Percentiles rank a stretch among this genome's conserved stretches.
These are phyloP conservation scores for Chrysoperla carnea DNA, from an alignment of 1,140 invertebrate genomes.

Conservation along the genomic window DNA sequence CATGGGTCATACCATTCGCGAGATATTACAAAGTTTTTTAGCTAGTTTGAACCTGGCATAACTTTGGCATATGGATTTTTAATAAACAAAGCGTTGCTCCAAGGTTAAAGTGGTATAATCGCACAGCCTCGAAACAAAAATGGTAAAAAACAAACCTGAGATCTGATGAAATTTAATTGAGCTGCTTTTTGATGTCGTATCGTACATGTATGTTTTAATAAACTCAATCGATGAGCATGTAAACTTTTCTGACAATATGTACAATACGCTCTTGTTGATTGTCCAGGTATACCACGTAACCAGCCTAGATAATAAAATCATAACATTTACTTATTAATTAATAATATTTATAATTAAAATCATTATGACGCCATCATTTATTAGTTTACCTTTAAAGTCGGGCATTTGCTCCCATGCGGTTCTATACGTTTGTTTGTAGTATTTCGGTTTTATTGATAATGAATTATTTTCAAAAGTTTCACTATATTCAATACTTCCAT, in stretches of 20 bases:
- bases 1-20: too few species aligned
- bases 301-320: constrained; percentile 25
- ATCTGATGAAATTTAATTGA: constrained; percentile 14
- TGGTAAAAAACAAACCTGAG: not conserved
- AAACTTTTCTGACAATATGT: constrained; percentile 35
- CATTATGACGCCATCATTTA: not conserved
- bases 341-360: not conserved
- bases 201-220: constrained; percentile 37
- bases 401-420: constrained; percentile 35
- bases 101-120: too few species aligned
- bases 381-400: constrained; percentile 33
- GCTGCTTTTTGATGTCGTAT: constrained; percentile 34
- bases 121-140: too few species aligned
- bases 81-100: too few species aligned
- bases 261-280: constrained; percentile 34
- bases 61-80: too few species aligned
- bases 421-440: constrained; percentile 36
- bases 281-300: constrained; percentile 28
- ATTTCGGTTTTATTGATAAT: constrained; percentile 14
- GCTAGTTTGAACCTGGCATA: too few species aligned
- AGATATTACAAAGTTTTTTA: too few species aligned
- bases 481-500: constrained; percentile 1
- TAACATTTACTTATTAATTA: constrained; percentile 4
- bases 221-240: constrained; percentile 36
- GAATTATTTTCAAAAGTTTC: constrained; percentile 4